A percentile compares a stretch with the other conserved stretches of the same genome.
Evolutionary conservation across 2,888 invertebrate genomes (phyloP).

Genomic region (Gymnocheta viridis): DNA sequence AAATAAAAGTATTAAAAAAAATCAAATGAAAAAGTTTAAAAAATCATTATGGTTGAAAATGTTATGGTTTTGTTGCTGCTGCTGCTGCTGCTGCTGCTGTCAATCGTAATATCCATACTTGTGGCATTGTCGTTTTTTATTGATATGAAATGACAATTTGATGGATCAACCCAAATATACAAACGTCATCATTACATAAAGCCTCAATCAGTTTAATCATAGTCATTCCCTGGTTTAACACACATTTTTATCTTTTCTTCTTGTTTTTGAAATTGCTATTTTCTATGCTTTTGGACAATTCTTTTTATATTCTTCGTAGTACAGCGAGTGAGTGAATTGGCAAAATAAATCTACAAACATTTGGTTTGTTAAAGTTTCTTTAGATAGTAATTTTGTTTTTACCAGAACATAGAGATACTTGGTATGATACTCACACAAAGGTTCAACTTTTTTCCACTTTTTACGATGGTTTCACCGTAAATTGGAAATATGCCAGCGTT

Average conservation of each 20-base stretch:
- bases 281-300: constrained; percentile 7
- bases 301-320: constrained; percentile 1
- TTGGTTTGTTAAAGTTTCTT: constrained; percentile 52
- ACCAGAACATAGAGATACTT: background rate
- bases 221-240: constrained; percentile 33
- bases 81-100: background rate
- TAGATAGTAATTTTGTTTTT: constrained; percentile 16
- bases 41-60: constrained; percentile 43
- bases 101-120: constrained; percentile 32
- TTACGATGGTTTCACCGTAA: constrained; percentile 63
- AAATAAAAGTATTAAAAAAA: background rate
- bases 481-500: constrained; percentile 66
- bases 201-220: constrained; percentile 66
- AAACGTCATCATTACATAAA: constrained; percentile 62
- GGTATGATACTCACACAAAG: background rate
- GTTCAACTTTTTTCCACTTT: constrained; percentile 7
- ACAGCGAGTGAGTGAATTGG: constrained; percentile 43
- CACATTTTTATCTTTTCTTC: too few relatives aligned
- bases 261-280: constrained; percentile 4
- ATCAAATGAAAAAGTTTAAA: constrained; percentile 17
- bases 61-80: constrained; percentile 5
- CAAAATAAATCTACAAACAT: constrained; percentile 49
- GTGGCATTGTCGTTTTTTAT: constrained; percentile 48
- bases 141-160: constrained; percentile 66
- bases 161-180: constrained; percentile 60